Evolutionary conservation across 37 sponge, comb jelly and placozoan genomes (phyloP), one percentile per base, ranked within the genome.

Genomic region (Amphimedon queenslandica): DNA sequence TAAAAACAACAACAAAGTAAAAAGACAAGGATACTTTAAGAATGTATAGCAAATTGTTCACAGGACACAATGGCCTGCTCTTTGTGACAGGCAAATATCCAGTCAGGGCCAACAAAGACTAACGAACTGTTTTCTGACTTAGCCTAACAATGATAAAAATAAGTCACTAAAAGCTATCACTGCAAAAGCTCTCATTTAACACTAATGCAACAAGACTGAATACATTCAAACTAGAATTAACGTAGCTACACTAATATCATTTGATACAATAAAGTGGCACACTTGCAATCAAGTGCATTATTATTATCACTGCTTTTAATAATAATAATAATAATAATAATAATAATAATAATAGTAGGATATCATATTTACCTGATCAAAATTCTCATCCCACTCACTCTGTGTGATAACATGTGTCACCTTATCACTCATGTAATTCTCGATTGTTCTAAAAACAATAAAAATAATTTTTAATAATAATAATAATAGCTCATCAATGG

Each of bases 61-160:
- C 70, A 74, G 4, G 96, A 82, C 0, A 88, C 64, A 18, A 77
- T 40, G 13, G 78, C 57, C 72, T 78, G 85, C 34, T 88, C 82
- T 34, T 77, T 51, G 77, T 95, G 92, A 47, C 96, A 95, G 4
- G 38, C 72, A 42, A 85, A 95, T 4, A 95, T 57, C 96, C 96
- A 95, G 53, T 77, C 63, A 11, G 92, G 92, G 27, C 40, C 66
- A 70, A 95, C 86, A 74, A 95, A 95, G 21, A 35, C 42, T 63
- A 95, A 61, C 6, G 63, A 63, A 37, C 81, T 72, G 64, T 92
- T 92, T 18, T 95, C 93, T 34, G 72, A 33, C 71, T 92, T 63
- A 3, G 96, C 96, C 89, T 93, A 47, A 3, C 35, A 61, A 70
- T 13, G 31, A 70, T 25, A 31, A 28, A 70, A 60, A 61, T 1